These are phyloP conservation scores for Drosophila mimica DNA, from an alignment of 2,888 invertebrate species.

Conservation along the genomic window DNA sequence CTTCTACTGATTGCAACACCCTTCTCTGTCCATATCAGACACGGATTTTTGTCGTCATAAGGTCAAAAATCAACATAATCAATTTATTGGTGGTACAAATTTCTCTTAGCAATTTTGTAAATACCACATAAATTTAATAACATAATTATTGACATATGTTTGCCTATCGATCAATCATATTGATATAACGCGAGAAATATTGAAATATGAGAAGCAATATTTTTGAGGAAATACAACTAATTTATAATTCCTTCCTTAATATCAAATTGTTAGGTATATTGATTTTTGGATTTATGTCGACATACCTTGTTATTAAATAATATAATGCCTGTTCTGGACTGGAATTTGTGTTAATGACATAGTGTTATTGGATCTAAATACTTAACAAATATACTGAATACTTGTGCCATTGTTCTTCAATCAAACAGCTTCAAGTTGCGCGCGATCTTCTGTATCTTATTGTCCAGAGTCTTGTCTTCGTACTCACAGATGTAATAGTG, in stretches of 20 bases:
- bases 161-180: neutral
- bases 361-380: constrained; percentile 1
- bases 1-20: neutral
- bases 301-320: neutral
- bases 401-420: constrained; percentile 18
- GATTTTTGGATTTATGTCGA: neutral
- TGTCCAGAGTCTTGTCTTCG: constrained; percentile 87
- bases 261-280: neutral
- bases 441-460: constrained; percentile 87
- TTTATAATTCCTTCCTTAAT: neutral
- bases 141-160: neutral
- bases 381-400: constrained; percentile 2
- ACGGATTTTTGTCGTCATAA: neutral
- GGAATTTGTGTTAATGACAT: neutral
- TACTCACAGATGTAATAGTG: constrained; percentile 91
- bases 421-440: constrained; percentile 80
- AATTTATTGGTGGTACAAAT: neutral
- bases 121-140: neutral
- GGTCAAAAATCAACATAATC: neutral
- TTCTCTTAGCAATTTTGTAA: neutral
- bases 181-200: neutral
- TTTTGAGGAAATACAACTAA: neutral
- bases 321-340: neutral
- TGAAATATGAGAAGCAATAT: neutral
- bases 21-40: neutral